These are phyloP conservation scores for Drosophila jambulina DNA, from an alignment of 1,140 invertebrate species.

Conservation along the genomic window DNA sequence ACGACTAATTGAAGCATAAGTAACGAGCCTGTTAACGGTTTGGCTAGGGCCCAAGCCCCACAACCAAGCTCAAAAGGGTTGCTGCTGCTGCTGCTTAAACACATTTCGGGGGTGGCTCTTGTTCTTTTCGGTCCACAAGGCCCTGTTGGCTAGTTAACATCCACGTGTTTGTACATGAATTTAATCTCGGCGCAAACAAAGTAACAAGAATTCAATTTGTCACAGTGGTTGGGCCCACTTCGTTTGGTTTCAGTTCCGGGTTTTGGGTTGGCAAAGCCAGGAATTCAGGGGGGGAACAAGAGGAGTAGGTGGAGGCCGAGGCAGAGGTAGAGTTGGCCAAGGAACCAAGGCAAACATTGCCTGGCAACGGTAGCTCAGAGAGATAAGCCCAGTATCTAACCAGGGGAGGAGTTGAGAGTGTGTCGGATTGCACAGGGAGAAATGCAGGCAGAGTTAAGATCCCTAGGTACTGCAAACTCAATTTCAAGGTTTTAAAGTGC, in stretches of 20 bases:
- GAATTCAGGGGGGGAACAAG: neutral
- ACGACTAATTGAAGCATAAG: conserved; percentile 67
- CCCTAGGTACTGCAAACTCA: neutral
- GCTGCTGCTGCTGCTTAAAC: conserved; percentile 17
- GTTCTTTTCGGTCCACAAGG: conserved; percentile 10
- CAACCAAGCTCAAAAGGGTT: conserved; percentile 1
- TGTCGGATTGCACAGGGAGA: conserved; percentile 2
- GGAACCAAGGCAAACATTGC: conserved; percentile 32
- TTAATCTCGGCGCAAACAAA: conserved; percentile 81
- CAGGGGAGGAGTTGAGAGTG: neutral
- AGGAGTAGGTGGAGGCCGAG: neutral
- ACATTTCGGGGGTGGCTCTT: conserved; percentile 23
- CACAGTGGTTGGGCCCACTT: conserved; percentile 67
- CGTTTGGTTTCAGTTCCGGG: conserved; percentile 23
- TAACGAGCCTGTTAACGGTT: conserved; percentile 60
- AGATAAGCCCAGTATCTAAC: conserved; percentile 28
- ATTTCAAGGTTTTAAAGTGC: neutral
- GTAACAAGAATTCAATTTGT: conserved; percentile 84
- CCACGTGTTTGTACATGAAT: conserved; percentile 71
- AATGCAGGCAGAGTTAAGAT: neutral
- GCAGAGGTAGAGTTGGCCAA: conserved; percentile 10
- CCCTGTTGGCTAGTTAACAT: conserved; percentile 58
- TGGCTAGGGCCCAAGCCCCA: conserved; percentile 4
- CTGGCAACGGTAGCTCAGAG: conserved; percentile 35
- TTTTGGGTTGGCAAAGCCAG: conserved; percentile 11